Evolutionary conservation across 2,113 vertebrate species (phyloP).

Genomic region (Embiotoca jacksoni): DNA sequence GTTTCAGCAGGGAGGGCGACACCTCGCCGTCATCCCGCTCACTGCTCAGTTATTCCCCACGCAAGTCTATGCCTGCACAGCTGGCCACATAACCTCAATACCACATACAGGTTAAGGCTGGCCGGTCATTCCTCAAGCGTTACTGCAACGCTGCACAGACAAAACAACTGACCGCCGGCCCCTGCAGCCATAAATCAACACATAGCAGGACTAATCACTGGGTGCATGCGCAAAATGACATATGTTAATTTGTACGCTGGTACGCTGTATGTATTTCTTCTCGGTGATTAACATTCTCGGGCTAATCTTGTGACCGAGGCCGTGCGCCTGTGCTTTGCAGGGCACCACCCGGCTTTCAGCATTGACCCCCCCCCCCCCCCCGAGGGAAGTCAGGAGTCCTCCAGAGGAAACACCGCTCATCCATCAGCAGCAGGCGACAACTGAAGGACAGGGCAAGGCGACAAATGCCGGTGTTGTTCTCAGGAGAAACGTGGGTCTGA

Average conservation of each 20-base stretch:
- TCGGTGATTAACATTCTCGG: constrained; percentile 58
- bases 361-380: constrained; percentile 39
- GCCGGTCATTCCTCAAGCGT: constrained; percentile 69
- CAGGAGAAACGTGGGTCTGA: constrained; percentile 5
- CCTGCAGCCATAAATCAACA: constrained; percentile 57
- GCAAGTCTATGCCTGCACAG: constrained; percentile 55
- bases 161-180: constrained; percentile 50
- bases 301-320: constrained; percentile 61
- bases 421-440: constrained; percentile 43
- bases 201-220: constrained; percentile 39
- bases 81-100: constrained; percentile 26
- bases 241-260: not conserved
- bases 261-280: constrained; percentile 39
- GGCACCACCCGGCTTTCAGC: constrained; percentile 46
- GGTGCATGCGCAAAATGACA: constrained; percentile 39
- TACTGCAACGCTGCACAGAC: constrained; percentile 51
- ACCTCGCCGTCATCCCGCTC: constrained; percentile 15
- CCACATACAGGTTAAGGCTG: constrained; percentile 55
- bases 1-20: constrained; percentile 45
- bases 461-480: not conserved
- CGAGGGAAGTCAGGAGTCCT: constrained; percentile 26
- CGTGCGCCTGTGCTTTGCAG: constrained; percentile 29
- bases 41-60: constrained; percentile 8
- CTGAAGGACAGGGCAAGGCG: not conserved
- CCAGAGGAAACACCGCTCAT: constrained; percentile 63